These are phyloP conservation scores for Nibea albiflora DNA, from an alignment of 2,113 vertebrate species.

Conservation along the genomic window DNA sequence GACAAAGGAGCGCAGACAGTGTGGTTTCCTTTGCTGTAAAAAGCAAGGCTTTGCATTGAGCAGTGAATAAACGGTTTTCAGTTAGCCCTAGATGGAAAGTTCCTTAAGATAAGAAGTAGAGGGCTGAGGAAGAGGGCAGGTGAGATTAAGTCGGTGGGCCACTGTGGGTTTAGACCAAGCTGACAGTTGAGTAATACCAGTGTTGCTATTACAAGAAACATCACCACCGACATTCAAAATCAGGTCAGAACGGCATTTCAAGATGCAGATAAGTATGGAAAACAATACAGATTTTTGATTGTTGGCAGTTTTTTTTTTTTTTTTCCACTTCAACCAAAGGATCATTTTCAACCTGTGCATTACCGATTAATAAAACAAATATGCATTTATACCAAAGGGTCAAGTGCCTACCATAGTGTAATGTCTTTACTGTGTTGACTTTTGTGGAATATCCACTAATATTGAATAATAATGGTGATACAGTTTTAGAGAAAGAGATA, in stretches of 20 bases:
- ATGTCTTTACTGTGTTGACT: not conserved
- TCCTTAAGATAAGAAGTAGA: slow-evolving; percentile 70
- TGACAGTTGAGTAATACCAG: slow-evolving; percentile 71
- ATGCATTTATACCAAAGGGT: not conserved
- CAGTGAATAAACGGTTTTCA: slow-evolving; percentile 79
- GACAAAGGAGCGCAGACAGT: slow-evolving; percentile 61
- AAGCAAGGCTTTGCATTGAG: slow-evolving; percentile 58
- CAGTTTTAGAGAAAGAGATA: not conserved
- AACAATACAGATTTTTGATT: slow-evolving; percentile 17
- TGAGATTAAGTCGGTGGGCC: slow-evolving; percentile 41
- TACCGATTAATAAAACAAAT: not conserved
- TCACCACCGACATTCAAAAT: slow-evolving; percentile 38
- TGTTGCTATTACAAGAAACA: slow-evolving; percentile 61
- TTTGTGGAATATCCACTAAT: not conserved
- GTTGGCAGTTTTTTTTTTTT: not conserved
- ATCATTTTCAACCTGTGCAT: not conserved
- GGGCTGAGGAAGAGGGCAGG: slow-evolving; percentile 49
- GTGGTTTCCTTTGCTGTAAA: slow-evolving; percentile 78
- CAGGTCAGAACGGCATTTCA: slow-evolving; percentile 44
- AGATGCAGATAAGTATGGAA: slow-evolving; percentile 17
- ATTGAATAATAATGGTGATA: not conserved
- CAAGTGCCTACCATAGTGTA: not conserved
- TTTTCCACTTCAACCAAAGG: not conserved
- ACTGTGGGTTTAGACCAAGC: slow-evolving; percentile 62
- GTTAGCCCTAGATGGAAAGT: slow-evolving; percentile 77